phyloP scores from a whole-genome alignment of 1,140 invertebrate species.

The Leptinotarsa defecta region DNA sequence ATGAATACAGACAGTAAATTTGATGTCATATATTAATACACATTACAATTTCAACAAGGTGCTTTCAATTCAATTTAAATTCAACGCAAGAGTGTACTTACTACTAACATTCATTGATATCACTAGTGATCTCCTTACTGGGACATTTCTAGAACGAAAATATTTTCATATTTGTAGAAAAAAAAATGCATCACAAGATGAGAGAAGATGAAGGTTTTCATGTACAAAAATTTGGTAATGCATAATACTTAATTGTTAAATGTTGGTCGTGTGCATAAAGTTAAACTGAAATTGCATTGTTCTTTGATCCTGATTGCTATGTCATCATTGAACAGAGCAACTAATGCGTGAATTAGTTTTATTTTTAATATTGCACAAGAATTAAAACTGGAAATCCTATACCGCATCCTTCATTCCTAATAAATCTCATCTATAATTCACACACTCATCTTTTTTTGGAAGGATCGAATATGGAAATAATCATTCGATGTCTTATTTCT shows the following conservation, averaged over 20 bases:
- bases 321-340: no score
- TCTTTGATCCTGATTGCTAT: background rate
- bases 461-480: no score
- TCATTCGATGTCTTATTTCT: no score
- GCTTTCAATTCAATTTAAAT: background rate
- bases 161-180: background rate
- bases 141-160: background rate
- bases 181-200: background rate
- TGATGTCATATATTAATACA: background rate
- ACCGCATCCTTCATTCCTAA: no score
- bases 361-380: no score
- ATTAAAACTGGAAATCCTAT: no score
- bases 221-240: background rate
- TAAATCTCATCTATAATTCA: no score
- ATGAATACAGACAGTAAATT: background rate
- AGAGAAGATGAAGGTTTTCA: background rate
- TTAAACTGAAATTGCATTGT: slow-evolving; percentile 5
- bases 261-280: slow-evolving; percentile 1
- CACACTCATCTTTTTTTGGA: no score
- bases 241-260: slow-evolving; percentile 3
- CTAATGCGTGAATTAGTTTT: no score
- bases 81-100: background rate
- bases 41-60: slow-evolving; percentile 3
- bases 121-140: background rate
- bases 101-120: background rate